Conservation (phyloP, 1,140 invertebrate genomes). For the Heliconius nattereri region DNA sequence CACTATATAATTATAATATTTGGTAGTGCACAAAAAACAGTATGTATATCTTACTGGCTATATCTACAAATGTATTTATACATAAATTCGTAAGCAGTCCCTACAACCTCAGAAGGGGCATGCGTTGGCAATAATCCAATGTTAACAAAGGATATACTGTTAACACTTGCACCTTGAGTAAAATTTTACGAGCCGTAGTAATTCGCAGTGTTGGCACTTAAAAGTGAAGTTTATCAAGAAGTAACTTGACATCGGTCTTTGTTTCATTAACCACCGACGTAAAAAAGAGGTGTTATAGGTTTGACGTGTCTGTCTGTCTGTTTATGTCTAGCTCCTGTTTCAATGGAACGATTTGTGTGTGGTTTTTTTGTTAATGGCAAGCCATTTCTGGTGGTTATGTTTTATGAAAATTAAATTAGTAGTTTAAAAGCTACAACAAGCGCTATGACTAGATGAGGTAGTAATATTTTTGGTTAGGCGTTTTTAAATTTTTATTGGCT, state of each 20-base stretch:
- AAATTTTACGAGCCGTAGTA: slow-evolving; percentile 21
- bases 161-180: slow-evolving; percentile 22
- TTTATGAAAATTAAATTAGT: no score
- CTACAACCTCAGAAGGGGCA: slow-evolving; percentile 23
- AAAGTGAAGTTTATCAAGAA: background rate
- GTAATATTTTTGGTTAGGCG: background rate
- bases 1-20: background rate
- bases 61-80: background rate
- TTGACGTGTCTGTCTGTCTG: no score
- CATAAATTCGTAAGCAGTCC: slow-evolving; percentile 21
- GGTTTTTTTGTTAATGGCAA: no score
- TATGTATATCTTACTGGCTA: background rate
- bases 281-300: no score
- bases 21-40: background rate
- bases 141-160: slow-evolving; percentile 36
- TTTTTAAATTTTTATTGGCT: background rate
- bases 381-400: no score
- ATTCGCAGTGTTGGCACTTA: slow-evolving; percentile 26
- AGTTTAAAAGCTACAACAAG: no score
- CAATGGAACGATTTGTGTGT: no score
- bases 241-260: background rate
- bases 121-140: slow-evolving; percentile 38
- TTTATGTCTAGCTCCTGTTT: no score
- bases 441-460: no score
- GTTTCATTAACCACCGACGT: no score